Evolutionary conservation across 2,113 vertebrate genomes (phyloP).

Genomic region (Siphamia tubifer): DNA sequence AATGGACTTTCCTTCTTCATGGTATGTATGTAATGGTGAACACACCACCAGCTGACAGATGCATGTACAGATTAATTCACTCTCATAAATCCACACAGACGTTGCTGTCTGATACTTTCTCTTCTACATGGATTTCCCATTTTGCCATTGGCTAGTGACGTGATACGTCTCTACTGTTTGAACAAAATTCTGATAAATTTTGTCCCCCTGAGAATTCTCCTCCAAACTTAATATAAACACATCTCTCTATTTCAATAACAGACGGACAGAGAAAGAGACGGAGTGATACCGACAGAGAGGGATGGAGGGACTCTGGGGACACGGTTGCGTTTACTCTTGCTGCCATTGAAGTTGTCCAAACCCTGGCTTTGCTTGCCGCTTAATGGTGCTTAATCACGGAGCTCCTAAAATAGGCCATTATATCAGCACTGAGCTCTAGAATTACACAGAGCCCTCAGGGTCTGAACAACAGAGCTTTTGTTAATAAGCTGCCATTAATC

Average conservation of each 20-base stretch:
- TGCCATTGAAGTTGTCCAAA: constrained; percentile 71
- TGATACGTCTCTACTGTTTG: constrained; percentile 43
- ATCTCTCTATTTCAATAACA: constrained; percentile 46
- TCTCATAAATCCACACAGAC: not conserved
- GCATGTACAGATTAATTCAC: constrained; percentile 19
- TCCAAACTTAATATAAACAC: constrained; percentile 60
- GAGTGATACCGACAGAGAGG: constrained; percentile 49
- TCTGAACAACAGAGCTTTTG: constrained; percentile 74
- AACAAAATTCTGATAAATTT: constrained; percentile 45
- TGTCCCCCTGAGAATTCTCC: constrained; percentile 24
- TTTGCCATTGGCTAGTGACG: constrained; percentile 25
- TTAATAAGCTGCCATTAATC: constrained; percentile 82
- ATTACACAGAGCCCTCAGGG: constrained; percentile 67
- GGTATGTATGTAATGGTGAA: not conserved
- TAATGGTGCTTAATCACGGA: constrained; percentile 79
- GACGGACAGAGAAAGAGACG: constrained; percentile 31
- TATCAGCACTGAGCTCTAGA: constrained; percentile 67
- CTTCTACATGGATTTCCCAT: constrained; percentile 38
- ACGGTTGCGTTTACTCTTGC: constrained; percentile 64
- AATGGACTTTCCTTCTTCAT: constrained; percentile 18
- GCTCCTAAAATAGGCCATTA: constrained; percentile 78
- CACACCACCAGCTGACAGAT: constrained; percentile 14
- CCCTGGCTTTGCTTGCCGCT: constrained; percentile 64
- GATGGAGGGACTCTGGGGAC: constrained; percentile 70
- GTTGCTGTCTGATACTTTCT: not conserved